phyloP scores from a whole-genome alignment of 2,888 invertebrate genomes.

The Lysandra coridon region DNA sequence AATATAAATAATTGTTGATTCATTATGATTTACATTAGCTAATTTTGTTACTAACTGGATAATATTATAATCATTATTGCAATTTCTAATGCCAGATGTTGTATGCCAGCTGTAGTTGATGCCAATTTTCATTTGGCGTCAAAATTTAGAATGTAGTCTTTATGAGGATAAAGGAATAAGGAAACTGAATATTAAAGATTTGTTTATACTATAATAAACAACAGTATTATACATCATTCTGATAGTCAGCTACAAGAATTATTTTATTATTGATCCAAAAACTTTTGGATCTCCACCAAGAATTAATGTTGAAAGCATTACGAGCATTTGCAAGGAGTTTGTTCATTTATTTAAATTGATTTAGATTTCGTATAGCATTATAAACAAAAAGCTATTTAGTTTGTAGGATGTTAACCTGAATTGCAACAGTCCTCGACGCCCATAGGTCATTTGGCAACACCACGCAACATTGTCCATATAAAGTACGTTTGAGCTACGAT shows the following conservation, averaged over 20 bases:
- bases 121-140: background rate
- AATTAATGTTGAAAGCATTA: background rate
- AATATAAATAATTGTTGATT: background rate
- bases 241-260: background rate
- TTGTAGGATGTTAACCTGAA: constrained; percentile 4
- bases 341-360: background rate
- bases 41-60: background rate
- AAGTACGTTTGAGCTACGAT: background rate
- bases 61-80: background rate
- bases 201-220: background rate
- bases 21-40: background rate
- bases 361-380: background rate
- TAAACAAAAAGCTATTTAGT: background rate
- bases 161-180: background rate
- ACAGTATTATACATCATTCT: background rate
- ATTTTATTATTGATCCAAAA: background rate
- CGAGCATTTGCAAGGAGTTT: background rate
- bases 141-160: background rate
- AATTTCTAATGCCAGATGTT: background rate
- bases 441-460: background rate
- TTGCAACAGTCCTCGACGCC: constrained; percentile 9
- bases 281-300: background rate
- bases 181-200: background rate
- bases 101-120: background rate
- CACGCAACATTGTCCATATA: background rate